Percentiles rank a stretch among this genome's conserved stretches.
phyloP scores from a whole-genome alignment of 2,113 vertebrate species.

The Pedionomus torquatus region DNA sequence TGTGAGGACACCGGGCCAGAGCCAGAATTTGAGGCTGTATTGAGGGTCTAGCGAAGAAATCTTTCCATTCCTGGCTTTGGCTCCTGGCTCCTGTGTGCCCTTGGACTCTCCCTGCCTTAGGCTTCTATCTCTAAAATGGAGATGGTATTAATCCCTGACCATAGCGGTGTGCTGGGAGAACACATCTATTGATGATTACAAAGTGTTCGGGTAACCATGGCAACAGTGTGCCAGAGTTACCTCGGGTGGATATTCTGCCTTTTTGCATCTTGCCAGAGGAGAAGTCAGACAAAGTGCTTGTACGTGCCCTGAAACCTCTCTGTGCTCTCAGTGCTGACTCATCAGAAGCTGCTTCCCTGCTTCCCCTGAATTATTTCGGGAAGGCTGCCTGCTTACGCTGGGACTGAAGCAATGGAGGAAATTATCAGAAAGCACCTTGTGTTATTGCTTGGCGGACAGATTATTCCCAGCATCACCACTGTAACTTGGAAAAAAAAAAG shows the following conservation, averaged over 20 bases:
- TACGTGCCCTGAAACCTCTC: background rate
- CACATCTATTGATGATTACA: background rate
- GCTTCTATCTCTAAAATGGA: background rate
- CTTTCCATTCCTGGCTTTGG: background rate
- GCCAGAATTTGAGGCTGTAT: background rate
- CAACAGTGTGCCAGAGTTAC: background rate
- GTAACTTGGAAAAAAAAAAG: constrained; percentile 44
- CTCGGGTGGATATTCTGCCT: background rate
- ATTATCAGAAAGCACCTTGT: constrained; percentile 29
- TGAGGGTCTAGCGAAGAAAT: background rate
- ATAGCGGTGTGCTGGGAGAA: background rate
- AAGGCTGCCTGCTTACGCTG: background rate
- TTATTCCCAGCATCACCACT: background rate
- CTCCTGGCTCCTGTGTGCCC: background rate
- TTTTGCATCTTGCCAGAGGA: background rate
- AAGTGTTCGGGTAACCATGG: background rate
- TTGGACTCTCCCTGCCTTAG: background rate
- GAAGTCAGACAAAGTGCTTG: background rate
- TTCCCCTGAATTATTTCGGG: background rate
- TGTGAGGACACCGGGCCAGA: fast-evolving
- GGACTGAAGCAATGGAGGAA: background rate
- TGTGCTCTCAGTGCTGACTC: background rate
- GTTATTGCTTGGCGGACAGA: constrained; percentile 38
- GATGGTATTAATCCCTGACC: background rate
- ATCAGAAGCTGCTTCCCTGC: background rate